A percentile compares a stretch with the other conserved stretches of the same genome.
These are phyloP conservation scores for Acrossocheilus wenchowensis DNA, from an alignment of 2,797 vertebrate genomes.

Conservation along the genomic window DNA sequence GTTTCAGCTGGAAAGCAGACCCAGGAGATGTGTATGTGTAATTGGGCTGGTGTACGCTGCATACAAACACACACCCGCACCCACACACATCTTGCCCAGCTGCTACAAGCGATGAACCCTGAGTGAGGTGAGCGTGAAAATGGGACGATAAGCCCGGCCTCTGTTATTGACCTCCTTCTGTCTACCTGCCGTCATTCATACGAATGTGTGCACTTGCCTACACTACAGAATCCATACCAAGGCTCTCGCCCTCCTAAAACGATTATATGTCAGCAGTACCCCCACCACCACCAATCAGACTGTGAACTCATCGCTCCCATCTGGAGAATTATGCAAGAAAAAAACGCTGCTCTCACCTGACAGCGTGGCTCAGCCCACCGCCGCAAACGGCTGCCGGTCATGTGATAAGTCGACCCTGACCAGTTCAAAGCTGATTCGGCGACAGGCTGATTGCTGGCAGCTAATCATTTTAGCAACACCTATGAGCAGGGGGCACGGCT, in stretches of 20 bases:
- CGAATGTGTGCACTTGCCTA: conserved; percentile 43
- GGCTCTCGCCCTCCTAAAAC: conserved; percentile 72
- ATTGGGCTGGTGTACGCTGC: conserved; percentile 66
- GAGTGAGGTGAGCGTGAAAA: conserved; percentile 72
- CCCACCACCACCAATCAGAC: conserved; percentile 66
- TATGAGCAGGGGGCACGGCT: conserved; percentile 67
- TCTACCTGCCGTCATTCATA: conserved; percentile 67
- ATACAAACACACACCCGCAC: conserved; percentile 39
- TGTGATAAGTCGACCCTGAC: conserved; percentile 80
- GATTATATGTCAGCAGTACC: conserved; percentile 82
- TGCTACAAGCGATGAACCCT: conserved; percentile 76
- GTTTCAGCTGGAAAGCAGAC: conserved; percentile 18
- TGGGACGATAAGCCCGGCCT: conserved; percentile 69
- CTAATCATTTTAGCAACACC: conserved; percentile 82
- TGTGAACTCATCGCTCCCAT: conserved; percentile 82
- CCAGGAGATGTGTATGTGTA: conserved; percentile 53
- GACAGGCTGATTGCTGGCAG: conserved; percentile 77
- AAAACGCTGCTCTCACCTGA: conserved; percentile 78
- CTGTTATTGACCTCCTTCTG: conserved; percentile 77
- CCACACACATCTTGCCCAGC: conserved; percentile 66
- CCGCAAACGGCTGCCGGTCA: conserved; percentile 72
- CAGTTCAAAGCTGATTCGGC: conserved; percentile 80
- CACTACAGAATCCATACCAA: conserved; percentile 66
- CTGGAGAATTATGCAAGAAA: conserved; percentile 81
- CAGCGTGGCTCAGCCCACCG: conserved; percentile 67